Percentiles rank a stretch among this genome's conserved stretches.
phyloP scores from a whole-genome alignment of 1,140 invertebrate species.

The Drosophila setifemur region DNA sequence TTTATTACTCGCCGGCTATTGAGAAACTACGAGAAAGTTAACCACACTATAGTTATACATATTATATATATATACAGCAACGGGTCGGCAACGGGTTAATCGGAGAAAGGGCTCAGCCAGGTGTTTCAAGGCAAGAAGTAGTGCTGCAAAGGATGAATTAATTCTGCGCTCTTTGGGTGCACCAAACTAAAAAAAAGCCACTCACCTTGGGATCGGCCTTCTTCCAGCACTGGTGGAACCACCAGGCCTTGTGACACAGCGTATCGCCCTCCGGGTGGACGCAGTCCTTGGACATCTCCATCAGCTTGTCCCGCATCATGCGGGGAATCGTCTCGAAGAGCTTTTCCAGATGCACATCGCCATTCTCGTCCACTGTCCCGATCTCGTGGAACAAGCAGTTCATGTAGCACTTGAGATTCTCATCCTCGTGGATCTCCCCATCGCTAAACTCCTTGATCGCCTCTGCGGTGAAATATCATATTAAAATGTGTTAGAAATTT shows the following conservation, averaged over 20 bases:
- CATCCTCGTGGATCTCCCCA: conserved; percentile 75
- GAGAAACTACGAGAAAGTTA: conserved; percentile 15
- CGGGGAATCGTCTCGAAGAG: conserved; percentile 61
- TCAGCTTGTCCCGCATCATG: conserved; percentile 57
- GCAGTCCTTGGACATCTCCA: conserved; percentile 66
- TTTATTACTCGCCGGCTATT: conserved; percentile 39
- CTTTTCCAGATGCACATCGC: conserved; percentile 73
- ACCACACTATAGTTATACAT: no score
- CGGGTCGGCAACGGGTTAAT: conserved; percentile 11
- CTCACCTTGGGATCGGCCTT: conserved; percentile 76
- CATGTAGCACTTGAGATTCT: conserved; percentile 78
- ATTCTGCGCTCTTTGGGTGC: background rate
- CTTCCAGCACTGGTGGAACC: conserved; percentile 82
- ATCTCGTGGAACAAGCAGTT: conserved; percentile 79
- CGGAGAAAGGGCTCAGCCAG: background rate
- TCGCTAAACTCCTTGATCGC: conserved; percentile 79
- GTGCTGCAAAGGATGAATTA: conserved; percentile 25
- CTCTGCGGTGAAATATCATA: conserved; percentile 27
- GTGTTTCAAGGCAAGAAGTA: conserved; percentile 64
- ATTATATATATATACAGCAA: conserved; percentile 2
- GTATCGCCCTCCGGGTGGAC: conserved; percentile 71
- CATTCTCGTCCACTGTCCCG: conserved; percentile 72
- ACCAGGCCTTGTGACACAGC: conserved; percentile 80
- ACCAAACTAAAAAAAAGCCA: no score
- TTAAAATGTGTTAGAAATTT: no score